Evolutionary conservation across 2,888 invertebrate species (phyloP).

Genomic region (Leucania comma): DNA sequence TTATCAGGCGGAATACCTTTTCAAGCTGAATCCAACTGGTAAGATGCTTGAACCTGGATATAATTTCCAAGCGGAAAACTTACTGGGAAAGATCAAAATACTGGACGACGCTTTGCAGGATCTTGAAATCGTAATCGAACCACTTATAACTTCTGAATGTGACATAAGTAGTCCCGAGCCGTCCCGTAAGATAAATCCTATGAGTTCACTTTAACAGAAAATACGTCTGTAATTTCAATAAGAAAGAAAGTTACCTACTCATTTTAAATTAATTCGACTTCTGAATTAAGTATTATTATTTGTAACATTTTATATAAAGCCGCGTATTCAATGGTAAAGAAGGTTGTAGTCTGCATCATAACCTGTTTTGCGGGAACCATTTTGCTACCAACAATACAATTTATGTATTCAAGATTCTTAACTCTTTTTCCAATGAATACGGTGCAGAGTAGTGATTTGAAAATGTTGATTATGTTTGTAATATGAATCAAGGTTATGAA

Average conservation of each 20-base stretch:
- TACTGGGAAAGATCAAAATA: slow-evolving; percentile 87
- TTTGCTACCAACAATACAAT: background rate
- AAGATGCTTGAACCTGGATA: slow-evolving; percentile 93
- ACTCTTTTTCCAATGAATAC: slow-evolving; percentile 4
- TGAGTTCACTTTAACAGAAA: slow-evolving; percentile 73
- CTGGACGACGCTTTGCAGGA: slow-evolving; percentile 83
- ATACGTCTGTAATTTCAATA: background rate
- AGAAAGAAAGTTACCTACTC: background rate
- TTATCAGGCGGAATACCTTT: slow-evolving; percentile 92
- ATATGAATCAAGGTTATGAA: background rate
- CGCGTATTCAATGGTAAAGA: background rate
- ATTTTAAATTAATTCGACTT: slow-evolving; percentile 1
- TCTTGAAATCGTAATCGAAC: slow-evolving; percentile 84
- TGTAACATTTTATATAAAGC: slow-evolving; percentile 5
- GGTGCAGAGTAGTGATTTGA: background rate
- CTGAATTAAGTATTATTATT: background rate
- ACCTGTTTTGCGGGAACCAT: background rate
- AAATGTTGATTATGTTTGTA: no score
- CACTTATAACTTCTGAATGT: slow-evolving; percentile 76
- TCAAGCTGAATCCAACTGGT: slow-evolving; percentile 93
- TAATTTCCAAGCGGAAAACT: slow-evolving; percentile 89
- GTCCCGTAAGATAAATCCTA: slow-evolving; percentile 69
- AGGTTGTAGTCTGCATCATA: background rate
- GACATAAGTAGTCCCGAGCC: slow-evolving; percentile 63
- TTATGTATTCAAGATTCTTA: background rate